Percentiles rank a stretch among this genome's conserved stretches.
Conservation (phyloP, 2,888 invertebrate species). For the Thysanoteuthis rhombus region DNA sequence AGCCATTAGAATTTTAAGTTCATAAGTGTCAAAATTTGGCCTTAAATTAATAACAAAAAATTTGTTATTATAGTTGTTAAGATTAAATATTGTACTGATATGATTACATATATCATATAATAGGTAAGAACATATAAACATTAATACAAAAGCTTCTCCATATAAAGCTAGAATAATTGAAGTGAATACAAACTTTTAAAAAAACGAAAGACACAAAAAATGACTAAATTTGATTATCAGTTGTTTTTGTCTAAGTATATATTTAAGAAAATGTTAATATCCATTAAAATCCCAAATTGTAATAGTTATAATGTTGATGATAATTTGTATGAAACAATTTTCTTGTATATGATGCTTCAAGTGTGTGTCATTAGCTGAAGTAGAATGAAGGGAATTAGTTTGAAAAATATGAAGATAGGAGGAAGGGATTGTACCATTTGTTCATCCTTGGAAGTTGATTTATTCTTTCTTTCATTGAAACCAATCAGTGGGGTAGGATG, state of each 20-base stretch:
- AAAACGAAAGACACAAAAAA: background rate
- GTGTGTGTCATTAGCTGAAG: background rate
- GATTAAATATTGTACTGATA: background rate
- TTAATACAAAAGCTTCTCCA: background rate
- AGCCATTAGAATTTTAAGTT: background rate
- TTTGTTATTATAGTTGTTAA: background rate
- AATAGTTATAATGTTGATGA: background rate
- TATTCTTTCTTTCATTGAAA: background rate
- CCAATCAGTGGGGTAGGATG: background rate
- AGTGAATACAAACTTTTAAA: too few species aligned
- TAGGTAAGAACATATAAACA: background rate
- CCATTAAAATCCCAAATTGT: background rate
- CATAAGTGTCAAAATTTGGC: background rate
- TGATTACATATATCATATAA: background rate
- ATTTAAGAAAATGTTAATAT: background rate
- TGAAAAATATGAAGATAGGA: background rate
- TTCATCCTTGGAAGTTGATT: background rate
- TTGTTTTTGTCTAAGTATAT: background rate
- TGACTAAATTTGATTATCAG: too few species aligned
- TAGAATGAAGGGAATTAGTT: background rate
- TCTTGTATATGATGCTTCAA: background rate
- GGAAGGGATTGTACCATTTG: background rate
- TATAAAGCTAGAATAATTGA: background rate
- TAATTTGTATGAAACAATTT: background rate
- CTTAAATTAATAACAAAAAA: background rate